Percentiles rank a stretch among this genome's conserved stretches.
Evolutionary conservation across 2,888 invertebrate species (phyloP).

Genomic region (Catonia carolina): DNA sequence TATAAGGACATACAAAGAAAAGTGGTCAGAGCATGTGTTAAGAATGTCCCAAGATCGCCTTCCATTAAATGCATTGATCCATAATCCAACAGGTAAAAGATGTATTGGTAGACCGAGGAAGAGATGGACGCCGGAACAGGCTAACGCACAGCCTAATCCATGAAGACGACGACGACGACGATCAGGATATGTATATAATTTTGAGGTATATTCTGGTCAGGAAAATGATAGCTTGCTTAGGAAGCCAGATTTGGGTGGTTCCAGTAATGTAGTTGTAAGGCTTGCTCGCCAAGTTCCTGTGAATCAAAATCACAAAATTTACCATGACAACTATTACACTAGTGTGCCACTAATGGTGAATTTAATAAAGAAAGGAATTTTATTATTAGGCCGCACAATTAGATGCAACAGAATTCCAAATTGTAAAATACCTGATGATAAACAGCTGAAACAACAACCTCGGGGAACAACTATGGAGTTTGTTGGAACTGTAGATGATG

Average conservation of each 20-base stretch:
- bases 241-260: conserved; percentile 24
- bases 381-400: conserved; percentile 7
- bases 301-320: conserved; percentile 17
- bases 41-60: no score
- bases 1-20: no score
- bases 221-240: conserved; percentile 19
- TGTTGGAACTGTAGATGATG: conserved; percentile 1
- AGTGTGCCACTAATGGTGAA: conserved; percentile 17
- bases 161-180: no score
- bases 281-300: conserved; percentile 22
- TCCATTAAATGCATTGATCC: no score
- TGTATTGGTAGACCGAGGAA: no score
- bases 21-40: no score
- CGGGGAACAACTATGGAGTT: conserved; percentile 5
- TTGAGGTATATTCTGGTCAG: conserved; percentile 29
- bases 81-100: no score
- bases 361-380: conserved; percentile 1
- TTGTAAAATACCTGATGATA: conserved; percentile 13
- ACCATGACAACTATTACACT: conserved; percentile 29
- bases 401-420: conserved; percentile 5
- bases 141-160: no score
- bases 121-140: no score
- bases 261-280: conserved; percentile 23
- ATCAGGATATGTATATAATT: conserved; percentile 29
- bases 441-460: background rate